phyloP scores from a whole-genome alignment of 2,888 invertebrate genomes.

The Prenolepis imparis region DNA sequence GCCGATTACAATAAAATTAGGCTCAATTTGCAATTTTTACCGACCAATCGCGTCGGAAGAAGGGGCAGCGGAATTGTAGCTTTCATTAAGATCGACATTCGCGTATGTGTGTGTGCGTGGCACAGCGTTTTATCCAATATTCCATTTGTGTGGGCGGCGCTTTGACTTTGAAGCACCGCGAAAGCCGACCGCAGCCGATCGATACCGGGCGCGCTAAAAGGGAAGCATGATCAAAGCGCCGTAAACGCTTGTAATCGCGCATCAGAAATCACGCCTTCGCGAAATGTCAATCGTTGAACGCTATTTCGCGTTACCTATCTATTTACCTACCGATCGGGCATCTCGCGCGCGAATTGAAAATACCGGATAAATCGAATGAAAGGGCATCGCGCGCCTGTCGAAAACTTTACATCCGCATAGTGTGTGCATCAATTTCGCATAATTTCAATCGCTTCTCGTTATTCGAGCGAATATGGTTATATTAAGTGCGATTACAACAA shows the following conservation, averaged over 20 bases:
- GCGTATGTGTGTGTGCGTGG: background rate
- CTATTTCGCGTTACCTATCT: constrained; percentile 22
- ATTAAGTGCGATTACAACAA: constrained; percentile 28
- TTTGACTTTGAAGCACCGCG: constrained; percentile 53
- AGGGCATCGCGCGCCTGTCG: background rate
- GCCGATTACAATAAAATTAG: constrained; percentile 14
- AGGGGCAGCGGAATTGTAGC: constrained; percentile 7
- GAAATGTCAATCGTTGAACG: constrained; percentile 54
- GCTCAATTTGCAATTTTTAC: constrained; percentile 41
- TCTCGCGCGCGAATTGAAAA: background rate
- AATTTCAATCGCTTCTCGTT: constrained; percentile 17
- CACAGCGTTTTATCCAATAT: constrained; percentile 49
- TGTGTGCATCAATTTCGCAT: background rate
- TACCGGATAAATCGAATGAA: constrained; percentile 10
- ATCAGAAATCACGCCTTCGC: constrained; percentile 57
- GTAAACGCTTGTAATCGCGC: constrained; percentile 56
- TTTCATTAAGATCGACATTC: constrained; percentile 40
- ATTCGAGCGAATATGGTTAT: constrained; percentile 1
- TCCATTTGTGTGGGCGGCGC: constrained; percentile 48
- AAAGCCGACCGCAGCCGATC: constrained; percentile 55
- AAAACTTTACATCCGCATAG: constrained; percentile 18
- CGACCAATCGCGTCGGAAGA: constrained; percentile 4
- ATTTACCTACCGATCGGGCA: constrained; percentile 14
- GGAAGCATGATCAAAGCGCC: constrained; percentile 48
- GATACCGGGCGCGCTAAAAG: constrained; percentile 43